Conservation (phyloP, 2,797 vertebrate species). For the Coregonus suidteri region DNA sequence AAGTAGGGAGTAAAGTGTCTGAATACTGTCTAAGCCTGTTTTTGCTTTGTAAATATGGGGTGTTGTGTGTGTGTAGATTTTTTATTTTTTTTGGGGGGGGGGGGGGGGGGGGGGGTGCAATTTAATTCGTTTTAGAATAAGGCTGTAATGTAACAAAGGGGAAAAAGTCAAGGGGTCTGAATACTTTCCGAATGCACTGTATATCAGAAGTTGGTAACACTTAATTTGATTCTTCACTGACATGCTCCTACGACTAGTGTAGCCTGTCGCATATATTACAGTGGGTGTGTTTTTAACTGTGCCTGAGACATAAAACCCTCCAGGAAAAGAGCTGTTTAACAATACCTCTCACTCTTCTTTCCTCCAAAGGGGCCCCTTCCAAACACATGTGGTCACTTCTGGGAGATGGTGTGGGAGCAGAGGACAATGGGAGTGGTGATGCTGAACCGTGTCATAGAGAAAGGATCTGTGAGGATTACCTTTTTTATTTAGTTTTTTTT, state of each 20-base stretch:
- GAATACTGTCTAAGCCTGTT: too few relatives aligned
- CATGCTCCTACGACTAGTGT: background rate
- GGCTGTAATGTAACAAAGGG: too few relatives aligned
- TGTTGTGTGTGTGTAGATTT: too few relatives aligned
- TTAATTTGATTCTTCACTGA: background rate
- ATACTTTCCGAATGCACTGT: background rate
- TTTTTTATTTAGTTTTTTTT: too few relatives aligned
- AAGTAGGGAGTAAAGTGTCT: too few relatives aligned
- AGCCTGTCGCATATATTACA: background rate
- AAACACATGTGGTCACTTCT: slow-evolving; percentile 96
- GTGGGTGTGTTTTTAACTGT: background rate
- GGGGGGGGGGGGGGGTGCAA: too few relatives aligned
- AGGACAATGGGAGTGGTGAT: slow-evolving; percentile 92
- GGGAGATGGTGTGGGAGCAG: slow-evolving; percentile 99
- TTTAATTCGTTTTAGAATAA: too few relatives aligned
- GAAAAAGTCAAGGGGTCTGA: too few relatives aligned
- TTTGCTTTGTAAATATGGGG: too few relatives aligned
- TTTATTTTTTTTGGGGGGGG: too few relatives aligned
- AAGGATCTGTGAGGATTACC: slow-evolving; percentile 88
- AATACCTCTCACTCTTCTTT: background rate
- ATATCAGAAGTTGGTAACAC: background rate
- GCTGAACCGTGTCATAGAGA: slow-evolving; percentile 97
- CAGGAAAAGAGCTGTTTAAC: background rate
- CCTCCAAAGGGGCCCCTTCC: slow-evolving; percentile 89
- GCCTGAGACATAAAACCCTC: too few relatives aligned